phyloP scores from a whole-genome alignment of 2,888 invertebrate species.

The Cataglyphis altisquamis region DNA sequence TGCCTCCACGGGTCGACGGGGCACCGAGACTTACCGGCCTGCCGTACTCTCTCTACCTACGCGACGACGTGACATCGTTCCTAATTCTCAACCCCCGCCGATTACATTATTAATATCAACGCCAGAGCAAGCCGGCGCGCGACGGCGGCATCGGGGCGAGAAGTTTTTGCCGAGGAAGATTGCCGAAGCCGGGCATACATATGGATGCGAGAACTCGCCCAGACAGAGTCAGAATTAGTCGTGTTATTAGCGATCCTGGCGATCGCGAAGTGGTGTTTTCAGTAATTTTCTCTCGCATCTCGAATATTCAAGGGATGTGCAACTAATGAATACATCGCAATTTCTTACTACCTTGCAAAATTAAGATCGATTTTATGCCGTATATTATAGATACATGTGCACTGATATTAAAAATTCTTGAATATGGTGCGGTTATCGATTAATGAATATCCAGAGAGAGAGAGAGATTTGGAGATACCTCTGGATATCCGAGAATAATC shows the following conservation, averaged over 20 bases:
- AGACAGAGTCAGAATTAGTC: constrained; percentile 62
- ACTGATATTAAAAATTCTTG: not conserved
- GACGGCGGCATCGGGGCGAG: constrained; percentile 41
- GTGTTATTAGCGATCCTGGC: constrained; percentile 40
- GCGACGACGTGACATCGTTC: constrained; percentile 78
- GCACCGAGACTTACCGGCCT: constrained; percentile 60
- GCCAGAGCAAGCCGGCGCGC: constrained; percentile 57
- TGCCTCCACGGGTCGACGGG: constrained; percentile 65
- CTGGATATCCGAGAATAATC: not conserved
- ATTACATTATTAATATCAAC: constrained; percentile 81
- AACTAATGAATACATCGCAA: constrained; percentile 25
- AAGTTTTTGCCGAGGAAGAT: constrained; percentile 65
- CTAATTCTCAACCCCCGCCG: constrained; percentile 75
- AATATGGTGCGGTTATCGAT: not conserved
- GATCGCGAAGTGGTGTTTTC: constrained; percentile 17
- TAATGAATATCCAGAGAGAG: constrained; percentile 4
- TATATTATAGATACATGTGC: not conserved
- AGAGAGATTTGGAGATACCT: not conserved
- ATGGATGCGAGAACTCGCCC: constrained; percentile 42
- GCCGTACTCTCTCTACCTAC: constrained; percentile 53
- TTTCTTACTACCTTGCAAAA: constrained; percentile 32
- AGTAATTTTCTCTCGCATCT: constrained; percentile 15
- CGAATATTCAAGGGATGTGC: constrained; percentile 1
- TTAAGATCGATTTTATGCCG: not conserved
- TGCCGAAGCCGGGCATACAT: constrained; percentile 52